phyloP scores from a whole-genome alignment of 2,888 invertebrate genomes.

The Volucella zonaria region DNA sequence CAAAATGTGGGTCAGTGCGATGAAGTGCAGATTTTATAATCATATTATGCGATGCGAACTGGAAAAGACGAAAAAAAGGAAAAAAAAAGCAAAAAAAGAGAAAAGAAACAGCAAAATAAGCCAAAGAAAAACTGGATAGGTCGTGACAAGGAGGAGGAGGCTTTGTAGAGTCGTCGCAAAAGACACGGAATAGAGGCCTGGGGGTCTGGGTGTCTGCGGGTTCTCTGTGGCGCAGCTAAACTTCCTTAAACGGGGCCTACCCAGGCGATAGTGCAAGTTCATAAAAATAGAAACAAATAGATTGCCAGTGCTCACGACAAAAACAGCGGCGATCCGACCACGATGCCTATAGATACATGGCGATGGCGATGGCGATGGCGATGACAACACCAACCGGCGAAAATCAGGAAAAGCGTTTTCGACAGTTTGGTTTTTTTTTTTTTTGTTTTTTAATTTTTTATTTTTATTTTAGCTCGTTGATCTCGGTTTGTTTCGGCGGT shows the following conservation, averaged over 20 bases:
- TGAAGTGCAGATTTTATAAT: conserved; percentile 79
- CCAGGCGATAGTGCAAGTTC: conserved; percentile 70
- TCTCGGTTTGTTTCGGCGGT: no score
- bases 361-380: conserved; percentile 45
- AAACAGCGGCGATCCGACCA: background rate
- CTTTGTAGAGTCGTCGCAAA: no score
- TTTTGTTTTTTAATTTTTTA: no score
- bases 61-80: conserved; percentile 38
- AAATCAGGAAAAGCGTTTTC: conserved; percentile 64
- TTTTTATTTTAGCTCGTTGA: conserved; percentile 36
- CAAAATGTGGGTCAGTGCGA: conserved; percentile 79
- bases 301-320: conserved; percentile 42
- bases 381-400: conserved; percentile 45
- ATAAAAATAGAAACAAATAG: conserved; percentile 71
- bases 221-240: conserved; percentile 36
- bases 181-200: background rate
- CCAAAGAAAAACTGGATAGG: background rate
- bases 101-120: conserved; percentile 9
- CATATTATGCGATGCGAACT: conserved; percentile 73
- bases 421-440: conserved; percentile 13
- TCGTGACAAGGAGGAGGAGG: background rate
- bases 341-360: background rate
- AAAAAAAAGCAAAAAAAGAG: conserved; percentile 20
- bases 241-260: conserved; percentile 63
- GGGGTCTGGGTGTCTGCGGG: conserved; percentile 14